Percentiles rank a stretch among this genome's conserved stretches.
Evolutionary conservation across 2,797 vertebrate species (phyloP).

Genomic region (Huso huso): DNA sequence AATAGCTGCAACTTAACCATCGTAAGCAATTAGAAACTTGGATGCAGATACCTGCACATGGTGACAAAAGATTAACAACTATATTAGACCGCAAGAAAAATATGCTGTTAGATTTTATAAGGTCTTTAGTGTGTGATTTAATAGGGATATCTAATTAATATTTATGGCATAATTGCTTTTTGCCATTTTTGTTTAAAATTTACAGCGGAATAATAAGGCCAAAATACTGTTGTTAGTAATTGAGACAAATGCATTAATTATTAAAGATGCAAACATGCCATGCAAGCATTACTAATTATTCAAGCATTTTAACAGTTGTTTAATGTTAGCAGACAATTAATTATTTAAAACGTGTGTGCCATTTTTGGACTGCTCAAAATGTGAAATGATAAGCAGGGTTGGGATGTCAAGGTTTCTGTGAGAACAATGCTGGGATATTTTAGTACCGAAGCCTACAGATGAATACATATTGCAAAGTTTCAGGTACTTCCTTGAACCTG

Average conservation of each 20-base stretch:
- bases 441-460: conserved; percentile 32
- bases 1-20: too few relatives aligned
- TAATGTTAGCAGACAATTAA: conserved; percentile 98
- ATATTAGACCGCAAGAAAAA: conserved; percentile 37
- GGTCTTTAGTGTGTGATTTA: conserved; percentile 77
- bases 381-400: conserved; percentile 53
- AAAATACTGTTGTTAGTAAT: conserved; percentile 96
- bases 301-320: conserved; percentile 99
- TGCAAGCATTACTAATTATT: conserved; percentile 99
- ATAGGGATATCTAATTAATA: conserved; percentile 94
- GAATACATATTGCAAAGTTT: conserved; percentile 43
- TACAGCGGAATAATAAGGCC: conserved; percentile 77
- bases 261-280: conserved; percentile 99
- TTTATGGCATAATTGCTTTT: conserved; percentile 87
- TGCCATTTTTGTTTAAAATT: conserved; percentile 79
- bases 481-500: conserved; percentile 11
- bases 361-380: conserved; percentile 86
- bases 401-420: conserved; percentile 33
- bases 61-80: conserved; percentile 41
- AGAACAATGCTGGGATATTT: conserved; percentile 27
- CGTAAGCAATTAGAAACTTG: too few relatives aligned
- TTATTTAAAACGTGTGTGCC: conserved; percentile 90
- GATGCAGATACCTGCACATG: conserved; percentile 39
- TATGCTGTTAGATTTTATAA: conserved; percentile 28
- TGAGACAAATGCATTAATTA: conserved; percentile 99